These are phyloP conservation scores for Entosphenus tridentatus DNA, from an alignment of 2,113 vertebrate genomes.

Conservation along the genomic window DNA sequence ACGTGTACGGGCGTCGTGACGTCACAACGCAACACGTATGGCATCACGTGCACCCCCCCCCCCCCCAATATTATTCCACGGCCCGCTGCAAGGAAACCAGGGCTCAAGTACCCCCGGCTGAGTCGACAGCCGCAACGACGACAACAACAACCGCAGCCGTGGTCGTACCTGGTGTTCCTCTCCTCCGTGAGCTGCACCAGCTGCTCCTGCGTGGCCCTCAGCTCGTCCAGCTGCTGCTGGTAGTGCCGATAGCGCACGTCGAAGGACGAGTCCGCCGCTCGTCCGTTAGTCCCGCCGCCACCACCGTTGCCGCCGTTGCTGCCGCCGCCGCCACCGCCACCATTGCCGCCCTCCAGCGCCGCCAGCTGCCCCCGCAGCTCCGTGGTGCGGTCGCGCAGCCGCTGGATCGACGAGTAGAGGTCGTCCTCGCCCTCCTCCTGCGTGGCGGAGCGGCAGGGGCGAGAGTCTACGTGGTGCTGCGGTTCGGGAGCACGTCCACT, in stretches of 20 bases:
- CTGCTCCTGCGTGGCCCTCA: constrained; percentile 34
- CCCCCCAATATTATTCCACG: no score
- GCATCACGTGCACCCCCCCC: no score
- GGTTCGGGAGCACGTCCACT: neutral
- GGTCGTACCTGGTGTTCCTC: constrained; percentile 37
- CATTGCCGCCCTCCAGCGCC: constrained; percentile 21
- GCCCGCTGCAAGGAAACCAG: no score
- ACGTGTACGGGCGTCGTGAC: no score
- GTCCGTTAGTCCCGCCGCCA: constrained; percentile 36
- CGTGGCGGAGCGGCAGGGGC: neutral
- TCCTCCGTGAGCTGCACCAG: constrained; percentile 48
- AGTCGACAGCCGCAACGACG: no score
- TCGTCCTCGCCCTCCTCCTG: constrained; percentile 61
- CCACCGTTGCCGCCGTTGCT: neutral
- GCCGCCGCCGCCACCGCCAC: neutral
- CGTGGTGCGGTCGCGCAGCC: constrained; percentile 37
- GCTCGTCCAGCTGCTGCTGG: constrained; percentile 42
- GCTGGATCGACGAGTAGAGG: constrained; percentile 51
- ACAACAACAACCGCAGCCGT: no score
- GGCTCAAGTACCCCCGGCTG: no score
- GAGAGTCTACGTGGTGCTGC: neutral
- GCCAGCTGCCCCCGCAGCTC: constrained; percentile 45
- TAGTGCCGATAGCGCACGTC: constrained; percentile 35
- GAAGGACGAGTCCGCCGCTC: constrained; percentile 37
- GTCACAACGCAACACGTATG: no score